phyloP scores from a whole-genome alignment of 2,113 vertebrate genomes.

The Varanus salvator region DNA sequence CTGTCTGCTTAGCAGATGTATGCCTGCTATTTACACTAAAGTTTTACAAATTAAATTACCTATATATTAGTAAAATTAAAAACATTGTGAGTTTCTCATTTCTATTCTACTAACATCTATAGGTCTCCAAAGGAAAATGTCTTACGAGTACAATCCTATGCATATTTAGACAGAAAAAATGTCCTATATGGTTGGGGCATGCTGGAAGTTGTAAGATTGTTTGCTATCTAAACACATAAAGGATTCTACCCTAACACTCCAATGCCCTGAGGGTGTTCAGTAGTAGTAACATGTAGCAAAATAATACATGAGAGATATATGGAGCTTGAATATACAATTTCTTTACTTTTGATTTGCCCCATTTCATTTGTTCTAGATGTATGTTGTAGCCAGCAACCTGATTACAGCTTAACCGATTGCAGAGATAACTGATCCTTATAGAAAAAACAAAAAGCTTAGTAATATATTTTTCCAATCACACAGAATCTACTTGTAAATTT shows the following conservation, averaged over 20 bases:
- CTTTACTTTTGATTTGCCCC: background rate
- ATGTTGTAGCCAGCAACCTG: background rate
- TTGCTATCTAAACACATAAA: no score
- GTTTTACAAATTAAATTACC: background rate
- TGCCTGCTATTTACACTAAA: background rate
- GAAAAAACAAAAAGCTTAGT: background rate
- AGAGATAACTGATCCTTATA: constrained; percentile 18
- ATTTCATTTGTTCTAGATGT: background rate
- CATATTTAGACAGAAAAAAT: no score
- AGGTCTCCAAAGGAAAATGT: no score
- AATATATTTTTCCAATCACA: constrained; percentile 19
- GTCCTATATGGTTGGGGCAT: no score
- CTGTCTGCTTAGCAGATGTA: background rate
- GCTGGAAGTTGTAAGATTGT: no score
- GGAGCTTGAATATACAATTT: background rate
- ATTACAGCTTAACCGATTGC: constrained; percentile 24
- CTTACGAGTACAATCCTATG: no score
- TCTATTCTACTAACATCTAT: background rate
- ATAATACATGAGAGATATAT: background rate
- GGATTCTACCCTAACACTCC: background rate
- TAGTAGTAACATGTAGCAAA: background rate
- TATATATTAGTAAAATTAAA: background rate
- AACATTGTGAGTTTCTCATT: background rate
- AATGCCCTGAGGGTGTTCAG: background rate
- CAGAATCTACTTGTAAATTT: constrained; percentile 23